Conservation (phyloP, 2,113 vertebrate species). For the Anseranas semipalmata region DNA sequence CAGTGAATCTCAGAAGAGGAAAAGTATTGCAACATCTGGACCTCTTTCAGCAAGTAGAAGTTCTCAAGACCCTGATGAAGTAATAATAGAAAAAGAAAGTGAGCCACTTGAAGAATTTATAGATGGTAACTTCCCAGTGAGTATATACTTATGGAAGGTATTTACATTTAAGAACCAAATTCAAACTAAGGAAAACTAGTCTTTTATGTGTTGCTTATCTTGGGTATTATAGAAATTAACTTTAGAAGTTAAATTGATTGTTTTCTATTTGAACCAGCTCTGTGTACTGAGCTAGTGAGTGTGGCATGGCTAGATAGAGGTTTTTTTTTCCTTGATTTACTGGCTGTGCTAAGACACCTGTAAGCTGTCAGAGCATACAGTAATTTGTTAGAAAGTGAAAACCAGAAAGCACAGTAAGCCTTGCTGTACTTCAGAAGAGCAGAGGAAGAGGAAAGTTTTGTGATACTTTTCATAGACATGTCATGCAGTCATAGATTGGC, state of each 20-base stretch:
- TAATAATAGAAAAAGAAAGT: constrained; percentile 79
- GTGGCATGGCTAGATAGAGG: neutral
- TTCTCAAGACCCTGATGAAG: constrained; percentile 65
- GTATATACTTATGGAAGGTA: constrained; percentile 40
- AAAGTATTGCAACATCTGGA: constrained; percentile 71
- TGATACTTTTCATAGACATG: neutral
- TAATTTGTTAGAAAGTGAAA: neutral
- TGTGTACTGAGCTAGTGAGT: neutral
- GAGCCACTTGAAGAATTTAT: constrained; percentile 75
- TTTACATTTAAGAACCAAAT: neutral
- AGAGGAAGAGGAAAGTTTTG: neutral
- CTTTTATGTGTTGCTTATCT: neutral
- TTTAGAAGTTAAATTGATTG: neutral
- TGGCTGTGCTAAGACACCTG: neutral
- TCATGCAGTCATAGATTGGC: neutral
- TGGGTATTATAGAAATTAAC: neutral
- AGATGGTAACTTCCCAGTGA: constrained; percentile 87
- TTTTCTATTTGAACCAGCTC: neutral
- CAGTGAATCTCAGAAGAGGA: constrained; percentile 91
- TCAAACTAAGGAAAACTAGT: neutral
- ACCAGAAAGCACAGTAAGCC: neutral
- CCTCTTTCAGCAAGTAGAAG: constrained; percentile 70
- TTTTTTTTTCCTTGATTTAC: neutral
- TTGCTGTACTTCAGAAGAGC: neutral
- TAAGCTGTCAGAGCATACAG: neutral